Evolutionary conservation across 2,888 invertebrate genomes (phyloP), one percentile per base, ranked within the genome.

Genomic region (Sphaeridia pumilis): DNA sequence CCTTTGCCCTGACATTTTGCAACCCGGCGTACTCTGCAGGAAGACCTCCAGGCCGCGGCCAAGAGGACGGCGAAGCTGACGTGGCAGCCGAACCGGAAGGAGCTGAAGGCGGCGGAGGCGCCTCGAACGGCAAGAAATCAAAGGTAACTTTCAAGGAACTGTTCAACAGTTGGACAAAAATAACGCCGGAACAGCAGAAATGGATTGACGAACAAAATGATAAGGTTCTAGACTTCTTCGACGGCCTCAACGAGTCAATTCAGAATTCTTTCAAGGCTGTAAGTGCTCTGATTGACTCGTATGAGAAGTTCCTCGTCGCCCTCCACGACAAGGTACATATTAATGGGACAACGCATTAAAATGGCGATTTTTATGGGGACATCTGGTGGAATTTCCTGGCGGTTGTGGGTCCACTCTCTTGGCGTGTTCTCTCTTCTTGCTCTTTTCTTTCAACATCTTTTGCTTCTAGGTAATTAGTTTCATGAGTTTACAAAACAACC

Each of bases 271-370:
- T 38, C 38, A 38, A 38, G 38, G 38, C 20, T 20, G 38, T 38
- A 14, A 38, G 38, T 17, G 10, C 12, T 17, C 17, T 38, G 38
- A 38, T 38, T 17, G 17, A 14, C 38, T 38, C 38, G 17, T 38
- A 38, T 17, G 38, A 38, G 17, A 14, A 38, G 38, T 38, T 38
- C 38, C 38, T 38, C 7, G 38, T 38, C 17, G 12, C 7, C 20
- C 38, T 38, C 20, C 38, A 38, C 17, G 38, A 38, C 38, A 38
- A 38, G 20, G 38, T 38, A 17, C 38, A 38, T 38, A 38, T 38
- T 17, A 38, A 38, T 38, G 38, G 38, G 17, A 38, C 38, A 5
- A 17, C 7, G 17, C 38, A 38, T 38, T 38, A 17, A 38, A 31
- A 31, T 31, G n/a, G n/a, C n/a, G n/a, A n/a, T n/a, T n/a, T n/a